Conservation (phyloP, 1,140 invertebrate species). For the Eufriesea mexicana region DNA sequence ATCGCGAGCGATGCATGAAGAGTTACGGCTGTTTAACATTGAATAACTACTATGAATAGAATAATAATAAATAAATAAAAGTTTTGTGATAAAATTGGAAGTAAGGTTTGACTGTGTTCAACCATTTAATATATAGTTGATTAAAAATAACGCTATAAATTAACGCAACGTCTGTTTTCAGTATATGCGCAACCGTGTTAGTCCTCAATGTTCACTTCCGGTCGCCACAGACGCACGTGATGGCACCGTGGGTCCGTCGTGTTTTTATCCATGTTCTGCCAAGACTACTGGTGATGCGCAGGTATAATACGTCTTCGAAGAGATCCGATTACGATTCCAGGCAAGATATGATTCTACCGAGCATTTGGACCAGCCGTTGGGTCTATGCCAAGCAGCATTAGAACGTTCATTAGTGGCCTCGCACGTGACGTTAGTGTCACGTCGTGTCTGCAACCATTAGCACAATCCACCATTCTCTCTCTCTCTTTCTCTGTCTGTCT, state of each 20-base stretch:
- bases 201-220: constrained; percentile 99
- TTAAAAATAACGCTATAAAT: neutral
- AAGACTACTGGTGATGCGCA: constrained; percentile 93
- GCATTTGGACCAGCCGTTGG: constrained; percentile 57
- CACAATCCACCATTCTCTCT: constrained; percentile 25
- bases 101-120: neutral
- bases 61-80: no score
- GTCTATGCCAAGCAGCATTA: constrained; percentile 60
- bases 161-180: constrained; percentile 79
- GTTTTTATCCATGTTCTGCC: constrained; percentile 98
- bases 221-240: constrained; percentile 97
- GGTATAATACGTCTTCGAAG: constrained; percentile 74
- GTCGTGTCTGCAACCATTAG: constrained; percentile 58
- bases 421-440: constrained; percentile 59
- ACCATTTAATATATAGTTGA: neutral
- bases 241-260: constrained; percentile 97
- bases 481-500: neutral
- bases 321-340: constrained; percentile 68
- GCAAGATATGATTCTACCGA: constrained; percentile 67
- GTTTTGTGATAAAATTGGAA: no score
- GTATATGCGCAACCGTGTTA: constrained; percentile 98
- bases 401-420: constrained; percentile 61
- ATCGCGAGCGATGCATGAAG: no score
- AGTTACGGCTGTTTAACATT: no score
- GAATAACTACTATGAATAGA: no score